Evolutionary conservation across 2,888 invertebrate genomes (phyloP), one percentile per base, ranked within the genome.

Genomic region (Thelaira solivaga): DNA sequence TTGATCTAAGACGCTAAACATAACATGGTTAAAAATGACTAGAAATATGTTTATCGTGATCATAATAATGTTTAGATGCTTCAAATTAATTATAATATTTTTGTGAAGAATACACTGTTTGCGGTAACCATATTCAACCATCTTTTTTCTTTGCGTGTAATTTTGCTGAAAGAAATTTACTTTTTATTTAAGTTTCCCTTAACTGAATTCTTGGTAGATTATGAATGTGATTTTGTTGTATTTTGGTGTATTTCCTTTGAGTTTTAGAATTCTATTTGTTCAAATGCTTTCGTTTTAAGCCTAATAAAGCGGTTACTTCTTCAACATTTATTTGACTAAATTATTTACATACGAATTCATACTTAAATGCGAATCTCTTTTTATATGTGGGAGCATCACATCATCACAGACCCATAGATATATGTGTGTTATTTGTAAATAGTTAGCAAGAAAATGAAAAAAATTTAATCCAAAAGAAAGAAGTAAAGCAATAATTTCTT

Each of bases 271-370:
- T 67, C 45, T 78, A 65, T 76, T 80, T 75, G 68, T 29, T 75
- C 65, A 80, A 76, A 72, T 67, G 62, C 47, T 71, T 71, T 62
- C 22, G 24, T 69, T 80, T 75, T 80, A 80, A 77, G 81, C 75
- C 76, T 79, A 81, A 79, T 79, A 80, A 79, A 80, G 76, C 74
- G 71, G 76, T 76, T 67, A 67, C 73, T 78, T 64, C 73, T 49
- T 68, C 29, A 53, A 39, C 64, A 69, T 59, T 36, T 67, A 72
- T 81, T 81, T 81, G 80, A 71, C 68, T 67, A 72, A 72, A 77
- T 65, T n/a, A n/a, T n/a, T n/a, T 74, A 61, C 51, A 67, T 47
- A 22, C 24, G 4, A 43, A 55, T n/a, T 41, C 16, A 29, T 51
- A n/a, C 18, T 11, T 24, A 39, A 16, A 51, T 47, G n/a, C n/a